Evolutionary conservation across 1,140 invertebrate species (phyloP), one percentile per base, ranked within the genome.

Genomic region (Nylanderia fulva): DNA sequence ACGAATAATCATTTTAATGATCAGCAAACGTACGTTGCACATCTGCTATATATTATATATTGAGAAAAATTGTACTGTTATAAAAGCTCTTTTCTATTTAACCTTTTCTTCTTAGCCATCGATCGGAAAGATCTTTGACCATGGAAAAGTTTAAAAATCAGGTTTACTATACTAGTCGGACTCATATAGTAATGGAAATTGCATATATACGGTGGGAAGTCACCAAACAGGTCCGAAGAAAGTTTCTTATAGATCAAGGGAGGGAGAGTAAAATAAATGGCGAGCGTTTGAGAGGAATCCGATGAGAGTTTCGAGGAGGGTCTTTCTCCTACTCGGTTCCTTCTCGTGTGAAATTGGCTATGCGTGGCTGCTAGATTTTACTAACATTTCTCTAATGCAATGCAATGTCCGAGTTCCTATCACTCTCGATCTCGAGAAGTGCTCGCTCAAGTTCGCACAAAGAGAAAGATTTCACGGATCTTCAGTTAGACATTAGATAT

Each of bases 181-280:
- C 29, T 72, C 15, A 71, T 54, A 45, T 33, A 68, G 2, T n/a
- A 33, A 64, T 60, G 39, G 33, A 13, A 45, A 58, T n/a, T 9
- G 15, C 42, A 48, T 48, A 13, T 48, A 48, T 60, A 66, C 58
- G 21, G 11, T 27, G 39, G 21, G 33, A 56, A 75, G 52, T 29
- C 39, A 42, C 54, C 52, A 60, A 87, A 89, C 85, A 80, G 58
- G 87, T 90, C 66, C 71, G 84, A 90, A 85, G 88, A 90, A 90
- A 90, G 82, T 90, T 85, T 60, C 76, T 33, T 74, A 15, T 39
- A 36, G 63, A 18, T 69, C 11, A 39, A 39, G 72, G 60, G 21
- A 48, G 13, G 61, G 61, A 39, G 74, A 54, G 74, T 33, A 52
- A 82, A 85, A 89, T 88, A 88, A 86, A 88, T 63, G 72, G 36